Percentiles rank a stretch among this genome's conserved stretches.
phyloP scores from a whole-genome alignment of 1,140 invertebrate genomes.

The Drosophila dunni region DNA sequence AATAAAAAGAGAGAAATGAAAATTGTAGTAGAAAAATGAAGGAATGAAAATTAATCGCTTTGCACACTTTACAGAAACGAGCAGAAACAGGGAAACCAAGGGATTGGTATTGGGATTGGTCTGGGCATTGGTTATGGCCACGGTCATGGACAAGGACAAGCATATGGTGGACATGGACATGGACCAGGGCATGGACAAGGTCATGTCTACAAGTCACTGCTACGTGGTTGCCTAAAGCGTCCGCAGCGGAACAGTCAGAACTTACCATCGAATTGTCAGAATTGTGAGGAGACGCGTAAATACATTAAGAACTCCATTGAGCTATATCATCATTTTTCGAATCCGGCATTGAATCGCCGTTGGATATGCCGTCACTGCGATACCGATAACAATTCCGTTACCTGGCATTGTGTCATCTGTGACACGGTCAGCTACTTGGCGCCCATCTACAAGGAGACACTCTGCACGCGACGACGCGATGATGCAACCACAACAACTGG shows the following conservation, averaged over 20 bases:
- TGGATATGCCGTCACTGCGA: slow-evolving; percentile 80
- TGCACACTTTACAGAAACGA: slow-evolving; percentile 44
- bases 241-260: slow-evolving; percentile 80
- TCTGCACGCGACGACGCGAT: slow-evolving; percentile 35
- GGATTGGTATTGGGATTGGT: slow-evolving; percentile 1
- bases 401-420: slow-evolving; percentile 84
- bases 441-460: slow-evolving; percentile 82
- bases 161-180: slow-evolving; percentile 1
- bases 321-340: slow-evolving; percentile 80
- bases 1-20: not conserved
- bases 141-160: not conserved
- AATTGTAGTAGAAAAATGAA: not conserved
- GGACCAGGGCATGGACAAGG: slow-evolving; percentile 45
- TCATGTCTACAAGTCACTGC: slow-evolving; percentile 80
- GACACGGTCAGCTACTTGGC: slow-evolving; percentile 83
- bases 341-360: slow-evolving; percentile 79
- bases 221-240: slow-evolving; percentile 78
- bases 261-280: slow-evolving; percentile 73
- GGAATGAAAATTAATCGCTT: not conserved
- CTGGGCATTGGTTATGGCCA: slow-evolving; percentile 25
- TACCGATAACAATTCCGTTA: slow-evolving; percentile 81
- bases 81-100: slow-evolving; percentile 28
- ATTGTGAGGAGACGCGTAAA: slow-evolving; percentile 81
- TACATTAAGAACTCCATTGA: slow-evolving; percentile 82
- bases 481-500: slow-evolving; percentile 10